Evolutionary conservation across 2,113 vertebrate species (phyloP).

Genomic region (Glareola pratincola): DNA sequence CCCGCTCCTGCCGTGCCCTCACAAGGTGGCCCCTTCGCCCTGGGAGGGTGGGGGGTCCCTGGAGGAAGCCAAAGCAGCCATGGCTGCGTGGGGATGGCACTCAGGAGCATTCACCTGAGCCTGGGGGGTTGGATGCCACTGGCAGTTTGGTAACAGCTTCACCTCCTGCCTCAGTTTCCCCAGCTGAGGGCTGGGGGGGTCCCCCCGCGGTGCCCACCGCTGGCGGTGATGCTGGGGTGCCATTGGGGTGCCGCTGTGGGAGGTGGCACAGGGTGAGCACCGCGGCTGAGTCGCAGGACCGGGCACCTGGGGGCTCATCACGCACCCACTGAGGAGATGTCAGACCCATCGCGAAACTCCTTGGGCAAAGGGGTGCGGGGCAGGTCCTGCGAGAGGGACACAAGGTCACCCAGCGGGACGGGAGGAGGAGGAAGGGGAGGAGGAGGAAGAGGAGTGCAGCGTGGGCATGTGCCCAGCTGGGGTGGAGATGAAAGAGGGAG

Average conservation of each 20-base stretch:
- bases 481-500: background rate
- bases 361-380: fast-evolving
- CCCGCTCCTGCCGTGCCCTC: background rate
- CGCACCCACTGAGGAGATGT: fast-evolving
- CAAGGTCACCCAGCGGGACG: fast-evolving
- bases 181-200: background rate
- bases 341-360: background rate
- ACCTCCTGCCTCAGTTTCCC: background rate
- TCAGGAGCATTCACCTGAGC: fast-evolving
- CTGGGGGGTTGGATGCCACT: fast-evolving
- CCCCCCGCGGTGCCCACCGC: too few species aligned
- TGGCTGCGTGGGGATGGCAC: background rate
- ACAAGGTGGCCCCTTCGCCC: fast-evolving
- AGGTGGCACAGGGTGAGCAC: background rate
- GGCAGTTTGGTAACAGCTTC: background rate
- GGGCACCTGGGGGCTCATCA: background rate
- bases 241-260: background rate
- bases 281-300: fast-evolving
- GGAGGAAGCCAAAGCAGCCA: fast-evolving
- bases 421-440: background rate
- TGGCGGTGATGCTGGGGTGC: background rate
- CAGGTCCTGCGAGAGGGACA: background rate
- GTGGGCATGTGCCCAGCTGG: background rate
- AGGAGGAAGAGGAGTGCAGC: background rate
- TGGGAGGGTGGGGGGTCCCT: fast-evolving